A percentile compares a stretch with the other conserved stretches of the same genome.
phyloP scores from a whole-genome alignment of 2,888 invertebrate genomes.

The Steromphala cineraria region DNA sequence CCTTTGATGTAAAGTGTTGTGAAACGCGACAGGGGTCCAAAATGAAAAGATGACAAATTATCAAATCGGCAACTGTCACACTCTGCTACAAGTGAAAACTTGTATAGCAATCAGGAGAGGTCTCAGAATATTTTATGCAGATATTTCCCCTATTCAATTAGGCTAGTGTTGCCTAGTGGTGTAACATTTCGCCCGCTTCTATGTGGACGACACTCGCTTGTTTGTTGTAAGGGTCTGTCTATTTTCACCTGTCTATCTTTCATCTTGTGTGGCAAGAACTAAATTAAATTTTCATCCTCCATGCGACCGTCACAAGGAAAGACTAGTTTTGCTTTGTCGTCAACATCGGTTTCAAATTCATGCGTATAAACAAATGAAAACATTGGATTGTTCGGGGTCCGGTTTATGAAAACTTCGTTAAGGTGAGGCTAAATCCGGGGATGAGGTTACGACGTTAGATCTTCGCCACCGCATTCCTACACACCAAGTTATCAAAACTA shows the following conservation, averaged over 20 bases:
- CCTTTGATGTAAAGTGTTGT: background rate
- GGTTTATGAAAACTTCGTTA: constrained; percentile 3
- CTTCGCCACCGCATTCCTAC: background rate
- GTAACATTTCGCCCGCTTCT: background rate
- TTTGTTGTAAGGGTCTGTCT: background rate
- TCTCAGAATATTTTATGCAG: constrained; percentile 11
- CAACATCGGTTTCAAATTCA: constrained; percentile 13
- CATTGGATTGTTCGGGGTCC: background rate
- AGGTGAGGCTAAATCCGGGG: background rate
- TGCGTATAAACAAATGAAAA: constrained; percentile 15
- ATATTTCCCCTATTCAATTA: constrained; percentile 7
- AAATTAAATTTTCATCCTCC: constrained; percentile 19
- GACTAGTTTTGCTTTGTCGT: background rate
- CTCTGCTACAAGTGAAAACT: background rate
- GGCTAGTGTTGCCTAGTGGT: background rate
- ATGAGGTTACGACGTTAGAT: background rate
- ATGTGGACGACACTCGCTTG: background rate
- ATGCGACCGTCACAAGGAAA: background rate
- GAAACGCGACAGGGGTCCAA: background rate
- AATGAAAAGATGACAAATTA: background rate
- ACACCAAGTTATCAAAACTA: background rate
- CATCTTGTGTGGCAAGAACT: constrained; percentile 7
- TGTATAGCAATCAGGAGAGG: background rate
- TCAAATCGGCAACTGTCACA: background rate
- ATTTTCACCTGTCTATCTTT: background rate